These are phyloP conservation scores for Argopecten irradians DNA, from an alignment of 1,140 invertebrate genomes.

Conservation along the genomic window DNA sequence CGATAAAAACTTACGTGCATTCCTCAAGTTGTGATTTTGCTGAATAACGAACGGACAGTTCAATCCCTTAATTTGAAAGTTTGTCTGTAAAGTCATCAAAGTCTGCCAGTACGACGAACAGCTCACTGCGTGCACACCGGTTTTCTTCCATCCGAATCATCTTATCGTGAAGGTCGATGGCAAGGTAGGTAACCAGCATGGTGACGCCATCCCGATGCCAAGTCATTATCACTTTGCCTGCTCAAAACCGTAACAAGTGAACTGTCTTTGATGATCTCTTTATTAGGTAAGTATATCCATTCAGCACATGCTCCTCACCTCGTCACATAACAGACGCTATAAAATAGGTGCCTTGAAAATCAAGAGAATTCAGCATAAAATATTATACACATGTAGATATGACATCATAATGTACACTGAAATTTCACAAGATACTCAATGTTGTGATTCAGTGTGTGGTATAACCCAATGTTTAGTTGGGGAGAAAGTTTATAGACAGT, in stretches of 20 bases:
- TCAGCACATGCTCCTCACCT: constrained; percentile 82
- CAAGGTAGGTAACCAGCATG: constrained; percentile 92
- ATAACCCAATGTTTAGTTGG: too few relatives aligned
- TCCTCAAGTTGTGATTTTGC: constrained; percentile 79
- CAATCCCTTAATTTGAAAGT: constrained; percentile 89
- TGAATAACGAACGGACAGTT: constrained; percentile 91
- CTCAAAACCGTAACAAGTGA: constrained; percentile 66
- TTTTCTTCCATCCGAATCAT: constrained; percentile 92
- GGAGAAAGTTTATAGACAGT: too few relatives aligned
- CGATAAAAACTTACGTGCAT: constrained; percentile 69
- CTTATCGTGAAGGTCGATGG: constrained; percentile 90
- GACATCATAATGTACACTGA: neutral
- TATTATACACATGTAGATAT: neutral
- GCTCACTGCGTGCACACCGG: constrained; percentile 90
- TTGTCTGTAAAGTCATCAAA: constrained; percentile 98
- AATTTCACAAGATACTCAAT: neutral
- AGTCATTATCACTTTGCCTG: constrained; percentile 81
- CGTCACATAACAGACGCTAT: constrained; percentile 84
- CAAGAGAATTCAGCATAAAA: neutral
- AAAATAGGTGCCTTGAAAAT: constrained; percentile 51
- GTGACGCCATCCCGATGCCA: constrained; percentile 89
- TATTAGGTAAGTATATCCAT: constrained; percentile 82
- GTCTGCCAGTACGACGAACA: constrained; percentile 97
- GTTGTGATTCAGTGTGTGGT: neutral
- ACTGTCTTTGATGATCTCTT: constrained; percentile 28